Evolutionary conservation across 2,888 invertebrate genomes (phyloP), one percentile per base, ranked within the genome.

Genomic region (Seira ritae): DNA sequence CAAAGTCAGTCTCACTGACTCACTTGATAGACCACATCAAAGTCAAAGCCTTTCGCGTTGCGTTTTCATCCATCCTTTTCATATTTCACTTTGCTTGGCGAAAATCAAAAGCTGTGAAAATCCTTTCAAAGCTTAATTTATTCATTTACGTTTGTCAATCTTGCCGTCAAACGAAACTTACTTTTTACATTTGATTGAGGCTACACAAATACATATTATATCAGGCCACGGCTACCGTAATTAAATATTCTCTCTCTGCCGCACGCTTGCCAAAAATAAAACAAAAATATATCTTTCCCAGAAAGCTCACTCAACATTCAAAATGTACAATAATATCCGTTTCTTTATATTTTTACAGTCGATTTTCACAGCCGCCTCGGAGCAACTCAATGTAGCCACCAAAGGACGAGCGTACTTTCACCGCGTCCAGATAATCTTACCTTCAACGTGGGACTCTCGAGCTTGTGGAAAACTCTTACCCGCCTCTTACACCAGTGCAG

Each of bases 371-470:
- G 91, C 91, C 86, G 92, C 93, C 15, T 94, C 94, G 0, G 91
- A 92, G 86, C 91, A 92, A 84, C 91, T 94, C 62, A 92, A 93
- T 89, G 91, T 91, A 83, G 93, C 94, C 17, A 91, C 94, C 71
- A 92, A 93, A 88, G 92, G 93, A 42, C 90, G 92, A 19, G 92
- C 92, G 17, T 93, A 92, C 89, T 92, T 94, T 89, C 91, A 92
- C 81, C 91, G 92, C 66, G 92, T 93, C 83, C 92, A 92, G 80
- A 92, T 94, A 68, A 90, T 93, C 80, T 91, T 94, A 82, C 94
- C 94, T 4, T 90, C 92, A 66, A 91, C 92, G 42, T 92, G 19
- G 90, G 91, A 46, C 82, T 74, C 50, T 24, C 76, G 69, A 78
- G 86, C 85, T 72, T 88, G 89, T 84, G 89, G 87, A 19, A 86